Base-by-base conservation (phyloP, 2,888 invertebrate species). In the Cheilosia vulpina region DNA sequence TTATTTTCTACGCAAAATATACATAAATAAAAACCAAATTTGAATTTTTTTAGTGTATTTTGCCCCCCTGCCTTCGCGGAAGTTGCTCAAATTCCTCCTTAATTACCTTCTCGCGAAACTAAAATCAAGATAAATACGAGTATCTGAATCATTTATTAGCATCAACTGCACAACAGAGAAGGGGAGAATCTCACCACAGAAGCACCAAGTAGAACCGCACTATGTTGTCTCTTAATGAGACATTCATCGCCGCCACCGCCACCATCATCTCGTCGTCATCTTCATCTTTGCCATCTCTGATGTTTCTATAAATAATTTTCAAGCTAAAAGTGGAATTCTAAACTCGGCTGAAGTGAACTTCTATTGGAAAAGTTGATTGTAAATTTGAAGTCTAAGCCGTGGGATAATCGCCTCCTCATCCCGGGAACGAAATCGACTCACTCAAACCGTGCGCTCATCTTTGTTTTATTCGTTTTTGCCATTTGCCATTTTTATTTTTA, bases 291-390 rank as follows among this genome's bases (percentile, higher is more conserved):
- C 63, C 69, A 79, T 63, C 83, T 75, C 75, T 52, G 66, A 17
- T 81, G 81, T 55, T 58, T 81, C 85, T 85, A 85, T 76, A 81
- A 77, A 81, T 85, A 81, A 60, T 71, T 63, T 57, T 66, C 47
- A 45, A 57, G 50, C 69, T 43, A 66, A 71, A 62, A 69, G 52
- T 52, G 11, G 19, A 58, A 76, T 66, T 53, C 58, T 50, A 19
- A 41, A 19, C 45, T 1, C 34, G 9, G 34, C 60, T 17, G 17
- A 43, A 66, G 76, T 58, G 41, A 31, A 38, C 62, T 68, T 43
- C 17, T 34, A 34, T 45, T 34, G 27, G 15, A 66, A 66, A 68
- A 76, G 1, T 57, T 47, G 38, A n/a, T 65, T 47, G 47, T 47
- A 19, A 19, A 19, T 47, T 47, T 19, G 11, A 47, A 4, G 47